Evolutionary conservation across 2,888 invertebrate species (phyloP).

Genomic region (Tigriopus californicus): DNA sequence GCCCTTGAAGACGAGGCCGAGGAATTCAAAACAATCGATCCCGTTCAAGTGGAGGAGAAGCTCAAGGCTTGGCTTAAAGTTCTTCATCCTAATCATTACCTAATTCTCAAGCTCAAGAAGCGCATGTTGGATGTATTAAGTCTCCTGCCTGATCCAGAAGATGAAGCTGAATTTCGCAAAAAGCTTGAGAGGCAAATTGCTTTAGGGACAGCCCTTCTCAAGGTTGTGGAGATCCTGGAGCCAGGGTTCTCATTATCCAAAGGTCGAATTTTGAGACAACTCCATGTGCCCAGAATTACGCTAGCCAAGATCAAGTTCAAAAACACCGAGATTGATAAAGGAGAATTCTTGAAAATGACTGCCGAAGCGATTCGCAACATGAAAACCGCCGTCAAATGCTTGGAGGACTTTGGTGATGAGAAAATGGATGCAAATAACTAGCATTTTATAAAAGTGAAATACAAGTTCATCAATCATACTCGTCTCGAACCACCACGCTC

Average conservation of each 20-base stretch:
- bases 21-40: not conserved
- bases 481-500: no score
- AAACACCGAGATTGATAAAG: not conserved
- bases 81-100: slow-evolving; percentile 55
- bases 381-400: slow-evolving; percentile 4
- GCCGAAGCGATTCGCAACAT: not conserved
- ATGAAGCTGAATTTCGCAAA: slow-evolving; percentile 23
- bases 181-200: slow-evolving; percentile 55
- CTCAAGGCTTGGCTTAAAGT: slow-evolving; percentile 17
- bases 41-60: not conserved
- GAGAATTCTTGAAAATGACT: not conserved
- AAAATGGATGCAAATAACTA: no score
- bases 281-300: slow-evolving; percentile 43
- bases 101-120: slow-evolving; percentile 45
- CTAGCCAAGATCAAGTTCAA: slow-evolving; percentile 31
- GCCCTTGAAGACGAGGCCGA: slow-evolving; percentile 3
- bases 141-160: not conserved
- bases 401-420: not conserved
- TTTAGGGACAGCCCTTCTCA: slow-evolving; percentile 45
- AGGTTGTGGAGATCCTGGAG: slow-evolving; percentile 48
- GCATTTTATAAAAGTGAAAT: no score
- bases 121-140: slow-evolving; percentile 29
- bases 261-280: slow-evolving; percentile 27
- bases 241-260: slow-evolving; percentile 42
- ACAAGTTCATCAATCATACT: no score